Evolutionary conservation across 2,797 vertebrate species (phyloP), one percentile per base, ranked within the genome.

Genomic region (Gymnoscopelus microlampas): DNA sequence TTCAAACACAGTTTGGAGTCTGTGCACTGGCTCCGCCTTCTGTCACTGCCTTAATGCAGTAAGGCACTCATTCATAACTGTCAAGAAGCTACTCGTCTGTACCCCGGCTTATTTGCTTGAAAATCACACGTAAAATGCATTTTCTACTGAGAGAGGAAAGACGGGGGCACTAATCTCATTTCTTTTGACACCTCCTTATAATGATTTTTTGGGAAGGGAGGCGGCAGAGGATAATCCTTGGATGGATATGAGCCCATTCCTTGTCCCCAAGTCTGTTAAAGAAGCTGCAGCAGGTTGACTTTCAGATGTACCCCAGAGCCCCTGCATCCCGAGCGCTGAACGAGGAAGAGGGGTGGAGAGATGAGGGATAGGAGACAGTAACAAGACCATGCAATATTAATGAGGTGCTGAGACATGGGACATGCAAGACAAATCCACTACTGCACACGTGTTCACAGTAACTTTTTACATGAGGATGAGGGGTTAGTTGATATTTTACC

Each of bases 11-110:
- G 87, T 91, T 92, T 88, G 83, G 92, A 89, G 87, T 80, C 85
- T 87, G 87, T 23, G 12, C 47, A 24, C 11, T 59, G 8, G 76
- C 93, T 90, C 89, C 82, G 89, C 75, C 73, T 72, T 65, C 90
- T 86, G 88, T 92, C 88, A 79, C 85, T 89, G 90, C 87, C 89
- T 93, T 94, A 93, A 94, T 91, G 87, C 83, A 91, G 85, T 81
- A 77, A 70, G 74, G 82, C 80, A 82, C 91, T 93, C 93, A 94
- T 95, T 96, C 92, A 91, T 94, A 93, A 94, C 91, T 95, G 94
- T 95, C 93, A 95, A 91, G 90, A 94, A 91, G 73, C 75, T 83
- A 93, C 93, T 95, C 94, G 92, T 81, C 76, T 88, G 88, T 87
- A 90, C 84, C 87, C 60, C 74, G 60, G 88, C 85, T 93, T 94